These are phyloP conservation scores for Protobothrops flavoviridis DNA, from an alignment of 2,113 vertebrate genomes.

Conservation along the genomic window DNA sequence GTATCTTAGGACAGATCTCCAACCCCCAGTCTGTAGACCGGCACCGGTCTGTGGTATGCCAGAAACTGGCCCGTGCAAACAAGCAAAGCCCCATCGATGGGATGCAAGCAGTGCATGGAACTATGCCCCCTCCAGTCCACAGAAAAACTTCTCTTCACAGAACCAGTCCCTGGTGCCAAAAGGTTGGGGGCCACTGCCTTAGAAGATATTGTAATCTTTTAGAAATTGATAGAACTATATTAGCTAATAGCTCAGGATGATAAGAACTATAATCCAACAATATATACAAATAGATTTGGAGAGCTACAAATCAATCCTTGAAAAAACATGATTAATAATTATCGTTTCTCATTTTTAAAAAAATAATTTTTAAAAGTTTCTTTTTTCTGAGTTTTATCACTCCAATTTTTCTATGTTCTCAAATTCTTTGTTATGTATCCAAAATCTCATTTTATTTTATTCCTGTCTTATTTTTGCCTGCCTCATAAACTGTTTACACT, in stretches of 20 bases:
- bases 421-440: slow-evolving; percentile 1
- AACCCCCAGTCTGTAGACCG: background rate
- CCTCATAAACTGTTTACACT: background rate
- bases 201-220: background rate
- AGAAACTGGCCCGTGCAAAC: background rate
- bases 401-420: background rate
- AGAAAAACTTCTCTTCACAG: background rate
- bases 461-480: background rate
- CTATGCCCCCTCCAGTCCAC: no score
- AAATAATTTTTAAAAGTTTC: background rate
- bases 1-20: no score
- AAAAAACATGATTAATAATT: background rate
- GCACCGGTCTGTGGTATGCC: background rate
- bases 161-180: background rate
- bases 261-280: background rate
- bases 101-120: background rate
- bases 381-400: slow-evolving; percentile 9
- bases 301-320: background rate
- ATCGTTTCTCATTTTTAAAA: background rate
- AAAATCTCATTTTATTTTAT: background rate
- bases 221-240: background rate
- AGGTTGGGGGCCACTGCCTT: background rate
- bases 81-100: background rate
- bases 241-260: background rate
- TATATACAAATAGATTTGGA: background rate